Evolutionary conservation across 2,797 vertebrate species (phyloP), one percentile per base, ranked within the genome.

Genomic region (Phrynocephalus vlangalii): DNA sequence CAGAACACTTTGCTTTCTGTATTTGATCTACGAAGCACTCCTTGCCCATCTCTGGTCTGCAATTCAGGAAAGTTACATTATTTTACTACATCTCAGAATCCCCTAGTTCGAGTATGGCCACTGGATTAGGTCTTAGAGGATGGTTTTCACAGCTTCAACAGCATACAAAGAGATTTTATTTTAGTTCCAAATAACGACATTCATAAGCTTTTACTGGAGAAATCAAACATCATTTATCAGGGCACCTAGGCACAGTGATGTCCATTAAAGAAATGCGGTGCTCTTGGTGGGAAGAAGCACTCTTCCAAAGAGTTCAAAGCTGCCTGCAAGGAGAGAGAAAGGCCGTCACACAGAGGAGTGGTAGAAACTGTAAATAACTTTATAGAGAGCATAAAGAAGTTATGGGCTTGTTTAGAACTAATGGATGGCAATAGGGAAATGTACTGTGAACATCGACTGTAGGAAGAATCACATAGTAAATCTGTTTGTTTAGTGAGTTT

Each of bases 331-430:
- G 5, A 38, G 20, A 72, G 89, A 86, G 13, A 28, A 30, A 83
- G n/a, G 76, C 0, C 0, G 48, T 0, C 9, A 24, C 38, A n/a
- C 72, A 87, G 38, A 28, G 90, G 94, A 92, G 44, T 60, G 76
- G 77, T 82, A 63, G 67, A 15, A 90, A 22, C 60, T 88, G 83
- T 90, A 92, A 94, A 92, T 16, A 89, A 38, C 73, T 88, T 94
- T 68, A 90, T 91, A 38, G 82, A 85, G 73, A 91, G 68, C 73
- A 86, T 93, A 92, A 94, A 92, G 73, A 89, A 87, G 28, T 92
- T 90, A 89, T 48, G 80, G 81, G 5, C 80, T 94, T 90, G 60
- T 86, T 94, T 94, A 91, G 90, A 52, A 18, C 22, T 89, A 92
- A 92, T 87, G 86, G 52, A 84, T 91, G 24, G 24, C 82, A 44